Evolutionary conservation across 2,888 invertebrate genomes (phyloP).

Genomic region (Panzeria rudis): DNA sequence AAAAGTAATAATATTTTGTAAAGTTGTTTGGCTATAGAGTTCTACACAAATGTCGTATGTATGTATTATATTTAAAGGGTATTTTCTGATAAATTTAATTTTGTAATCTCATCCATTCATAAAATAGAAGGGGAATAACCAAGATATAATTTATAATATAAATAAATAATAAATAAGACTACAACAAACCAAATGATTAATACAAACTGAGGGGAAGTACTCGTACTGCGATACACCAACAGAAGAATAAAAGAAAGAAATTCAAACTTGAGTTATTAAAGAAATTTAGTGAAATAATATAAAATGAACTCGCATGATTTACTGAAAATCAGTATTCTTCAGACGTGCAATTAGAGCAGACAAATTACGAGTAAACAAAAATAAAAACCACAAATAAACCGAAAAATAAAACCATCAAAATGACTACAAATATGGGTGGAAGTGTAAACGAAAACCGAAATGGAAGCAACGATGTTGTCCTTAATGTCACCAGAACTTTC

Average conservation of each 20-base stretch:
- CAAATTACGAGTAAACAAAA: background rate
- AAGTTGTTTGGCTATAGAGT: background rate
- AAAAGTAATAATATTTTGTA: too few relatives aligned
- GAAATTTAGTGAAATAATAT: background rate
- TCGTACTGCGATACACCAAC: background rate
- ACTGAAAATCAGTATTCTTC: background rate
- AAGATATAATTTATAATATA: background rate
- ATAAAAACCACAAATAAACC: too few relatives aligned
- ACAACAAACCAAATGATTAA: constrained; percentile 34
- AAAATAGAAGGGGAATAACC: constrained; percentile 30
- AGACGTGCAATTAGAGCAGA: background rate
- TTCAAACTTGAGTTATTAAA: background rate
- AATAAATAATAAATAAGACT: background rate
- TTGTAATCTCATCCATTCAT: background rate
- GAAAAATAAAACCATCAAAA: constrained; percentile 18
- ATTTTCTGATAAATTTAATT: background rate
- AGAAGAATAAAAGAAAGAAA: constrained; percentile 1
- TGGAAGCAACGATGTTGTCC: constrained; percentile 47
- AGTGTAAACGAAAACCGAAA: constrained; percentile 33
- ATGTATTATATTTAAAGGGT: background rate
- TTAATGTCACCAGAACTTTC: constrained; percentile 47
- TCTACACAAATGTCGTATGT: background rate
- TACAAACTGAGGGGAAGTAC: constrained; percentile 17
- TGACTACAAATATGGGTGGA: constrained; percentile 55
- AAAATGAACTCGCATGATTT: background rate